Evolutionary conservation across 2,113 vertebrate genomes (phyloP).

Genomic region (Myxocyprinus asiaticus): DNA sequence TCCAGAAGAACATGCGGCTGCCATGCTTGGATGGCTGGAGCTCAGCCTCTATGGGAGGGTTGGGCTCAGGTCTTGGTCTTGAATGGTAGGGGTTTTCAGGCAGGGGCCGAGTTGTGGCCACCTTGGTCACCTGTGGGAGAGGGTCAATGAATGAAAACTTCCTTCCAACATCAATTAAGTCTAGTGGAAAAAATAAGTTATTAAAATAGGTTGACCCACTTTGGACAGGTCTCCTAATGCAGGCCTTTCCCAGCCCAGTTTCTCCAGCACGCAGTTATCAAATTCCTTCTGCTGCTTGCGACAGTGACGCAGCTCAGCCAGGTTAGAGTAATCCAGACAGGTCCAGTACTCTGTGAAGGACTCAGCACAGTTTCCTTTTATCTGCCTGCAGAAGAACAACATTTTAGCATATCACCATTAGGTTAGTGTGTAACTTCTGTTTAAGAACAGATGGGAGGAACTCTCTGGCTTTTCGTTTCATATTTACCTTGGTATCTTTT

Average conservation of each 20-base stretch:
- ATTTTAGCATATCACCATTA: background rate
- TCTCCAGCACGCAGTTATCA: constrained; percentile 91
- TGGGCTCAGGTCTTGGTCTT: constrained; percentile 85
- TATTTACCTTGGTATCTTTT: background rate
- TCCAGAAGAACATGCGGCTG: constrained; percentile 89
- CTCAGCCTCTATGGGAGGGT: constrained; percentile 75
- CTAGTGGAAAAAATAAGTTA: too few relatives aligned
- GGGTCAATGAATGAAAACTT: too few relatives aligned
- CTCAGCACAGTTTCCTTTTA: constrained; percentile 89
- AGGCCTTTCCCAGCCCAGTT: constrained; percentile 93
- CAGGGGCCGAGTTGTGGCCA: constrained; percentile 84
- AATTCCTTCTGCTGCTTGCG: constrained; percentile 87
- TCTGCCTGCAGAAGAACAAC: constrained; percentile 74
- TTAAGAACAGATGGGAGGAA: background rate
- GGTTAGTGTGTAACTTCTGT: background rate
- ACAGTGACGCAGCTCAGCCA: constrained; percentile 81
- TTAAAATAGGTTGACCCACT: constrained; percentile 72
- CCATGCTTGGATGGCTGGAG: constrained; percentile 86
- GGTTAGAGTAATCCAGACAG: constrained; percentile 83
- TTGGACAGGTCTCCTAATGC: constrained; percentile 92
- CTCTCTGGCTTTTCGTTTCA: background rate
- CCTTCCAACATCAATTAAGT: too few relatives aligned
- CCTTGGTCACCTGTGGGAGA: constrained; percentile 88
- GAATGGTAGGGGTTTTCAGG: constrained; percentile 91
- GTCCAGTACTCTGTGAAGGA: constrained; percentile 96